Percentiles rank a stretch among this genome's conserved stretches.
phyloP scores from a whole-genome alignment of 2,888 invertebrate species.

The Adelphocoris suturalis region DNA sequence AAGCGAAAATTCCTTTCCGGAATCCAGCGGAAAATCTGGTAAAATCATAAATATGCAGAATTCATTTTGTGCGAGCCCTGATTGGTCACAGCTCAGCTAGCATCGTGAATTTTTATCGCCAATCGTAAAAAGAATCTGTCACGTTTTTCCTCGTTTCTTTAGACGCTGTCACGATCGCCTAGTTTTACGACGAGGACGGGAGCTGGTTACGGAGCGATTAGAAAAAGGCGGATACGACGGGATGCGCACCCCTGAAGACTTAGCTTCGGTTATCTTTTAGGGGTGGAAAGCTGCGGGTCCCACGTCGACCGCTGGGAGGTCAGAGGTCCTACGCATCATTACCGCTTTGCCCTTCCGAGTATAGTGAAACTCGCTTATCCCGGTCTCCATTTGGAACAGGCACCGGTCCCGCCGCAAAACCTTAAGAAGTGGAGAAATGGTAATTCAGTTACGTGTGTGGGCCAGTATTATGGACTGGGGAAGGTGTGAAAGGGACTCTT shows the following conservation, averaged over 20 bases:
- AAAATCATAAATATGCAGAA: no score
- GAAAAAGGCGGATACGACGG: not conserved
- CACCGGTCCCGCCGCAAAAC: not conserved
- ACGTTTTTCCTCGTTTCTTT: no score
- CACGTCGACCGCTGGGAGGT: constrained; percentile 18
- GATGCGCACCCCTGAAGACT: not conserved
- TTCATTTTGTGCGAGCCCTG: no score
- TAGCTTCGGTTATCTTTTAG: not conserved
- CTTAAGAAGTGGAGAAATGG: constrained; percentile 19
- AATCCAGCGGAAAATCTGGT: no score
- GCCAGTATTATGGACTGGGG: not conserved
- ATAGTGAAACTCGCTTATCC: not conserved
- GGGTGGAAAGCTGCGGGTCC: constrained; percentile 21
- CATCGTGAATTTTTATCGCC: no score
- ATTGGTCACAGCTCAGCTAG: no score
- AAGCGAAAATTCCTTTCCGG: no score
- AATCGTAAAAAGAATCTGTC: no score
- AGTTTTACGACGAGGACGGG: not conserved
- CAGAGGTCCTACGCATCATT: constrained; percentile 21
- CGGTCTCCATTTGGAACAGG: not conserved
- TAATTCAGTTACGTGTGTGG: not conserved
- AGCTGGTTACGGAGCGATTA: not conserved
- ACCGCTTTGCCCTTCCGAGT: constrained; percentile 10
- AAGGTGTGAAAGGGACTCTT: constrained; percentile 8
- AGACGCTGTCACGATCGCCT: not conserved